Evolutionary conservation across 2,888 invertebrate species (phyloP).

Genomic region (Metallyticus violacea): DNA sequence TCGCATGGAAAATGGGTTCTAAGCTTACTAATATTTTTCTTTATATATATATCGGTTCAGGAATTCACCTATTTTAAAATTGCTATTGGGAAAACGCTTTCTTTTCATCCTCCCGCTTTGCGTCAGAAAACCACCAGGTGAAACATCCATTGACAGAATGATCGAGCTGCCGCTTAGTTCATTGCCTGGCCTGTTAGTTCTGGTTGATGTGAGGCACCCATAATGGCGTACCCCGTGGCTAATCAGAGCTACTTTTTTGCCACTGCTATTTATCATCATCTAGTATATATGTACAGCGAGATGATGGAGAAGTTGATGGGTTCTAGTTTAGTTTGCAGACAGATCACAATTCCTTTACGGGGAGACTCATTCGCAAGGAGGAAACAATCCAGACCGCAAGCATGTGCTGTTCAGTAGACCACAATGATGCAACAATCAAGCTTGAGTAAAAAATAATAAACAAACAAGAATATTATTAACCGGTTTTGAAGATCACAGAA

Average conservation of each 20-base stretch:
- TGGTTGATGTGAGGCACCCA: not conserved
- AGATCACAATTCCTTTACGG: not conserved
- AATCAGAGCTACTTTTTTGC: not conserved
- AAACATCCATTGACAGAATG: not conserved
- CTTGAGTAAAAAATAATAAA: not conserved
- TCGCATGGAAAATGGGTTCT: no score
- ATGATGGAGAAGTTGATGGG: not conserved
- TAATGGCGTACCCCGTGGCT: not conserved
- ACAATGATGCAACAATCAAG: not conserved
- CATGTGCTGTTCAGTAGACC: not conserved
- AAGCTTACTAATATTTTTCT: no score
- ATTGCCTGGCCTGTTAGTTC: not conserved
- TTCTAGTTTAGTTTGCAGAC: not conserved
- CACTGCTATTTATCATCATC: not conserved
- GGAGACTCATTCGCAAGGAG: not conserved
- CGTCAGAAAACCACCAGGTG: not conserved
- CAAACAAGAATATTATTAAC: not conserved
- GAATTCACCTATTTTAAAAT: no score
- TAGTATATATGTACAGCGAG: not conserved
- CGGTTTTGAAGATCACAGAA: not conserved
- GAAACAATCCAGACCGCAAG: not conserved
- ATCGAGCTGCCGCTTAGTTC: not conserved
- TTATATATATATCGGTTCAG: no score
- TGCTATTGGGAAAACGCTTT: no score
- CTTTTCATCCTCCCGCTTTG: not conserved